Evolutionary conservation across 2,888 invertebrate genomes (phyloP), one percentile per base, ranked within the genome.

Genomic region (Ligdia adustata): DNA sequence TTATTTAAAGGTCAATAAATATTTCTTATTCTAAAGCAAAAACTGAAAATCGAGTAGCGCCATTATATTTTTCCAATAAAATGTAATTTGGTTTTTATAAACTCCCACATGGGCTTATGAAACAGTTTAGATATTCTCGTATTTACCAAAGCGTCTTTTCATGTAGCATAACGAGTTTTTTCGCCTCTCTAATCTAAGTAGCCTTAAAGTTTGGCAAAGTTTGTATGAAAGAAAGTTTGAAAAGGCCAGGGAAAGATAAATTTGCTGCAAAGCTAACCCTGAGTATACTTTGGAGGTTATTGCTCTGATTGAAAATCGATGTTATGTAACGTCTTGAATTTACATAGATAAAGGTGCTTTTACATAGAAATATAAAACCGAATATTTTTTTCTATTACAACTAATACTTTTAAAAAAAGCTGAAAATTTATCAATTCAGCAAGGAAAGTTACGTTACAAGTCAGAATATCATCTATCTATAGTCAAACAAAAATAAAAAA

Each of bases 121-220:
- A 11, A 32, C 13, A 5, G 13, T 13, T 14, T 20, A 14, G 22
- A 22, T 34, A 22, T n/a, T n/a, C n/a, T n/a, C n/a, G n/a, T 5
- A 37, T 37, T 16, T 37, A n/a, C 12, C n/a, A 27, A 9, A 18
- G 14, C 32, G 9, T 34, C 12, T 27, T 11, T 13, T 7, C 31
- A 32, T 12, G 14, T 31, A 20, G 22, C 26, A 9, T 6, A 46
- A 38, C 40, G 32, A 49, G 47, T 32, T 48, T 46, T 40, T 39
- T 7, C 16, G 13, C n/a, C 26, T 35, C 14, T 42, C 34, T 42
- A 34, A 42, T 42, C 33, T 34, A 42, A n/a, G n/a, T 9, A 26
- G 13, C 14, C 11, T n/a, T n/a, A n/a, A 33, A 40, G 34, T 34
- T 39, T 9, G 33, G 22, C 39, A 9, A 38, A 40, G 15, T 34